Evolutionary conservation across 1,140 invertebrate genomes (phyloP).

Genomic region (Archegozetes longisetosus): DNA sequence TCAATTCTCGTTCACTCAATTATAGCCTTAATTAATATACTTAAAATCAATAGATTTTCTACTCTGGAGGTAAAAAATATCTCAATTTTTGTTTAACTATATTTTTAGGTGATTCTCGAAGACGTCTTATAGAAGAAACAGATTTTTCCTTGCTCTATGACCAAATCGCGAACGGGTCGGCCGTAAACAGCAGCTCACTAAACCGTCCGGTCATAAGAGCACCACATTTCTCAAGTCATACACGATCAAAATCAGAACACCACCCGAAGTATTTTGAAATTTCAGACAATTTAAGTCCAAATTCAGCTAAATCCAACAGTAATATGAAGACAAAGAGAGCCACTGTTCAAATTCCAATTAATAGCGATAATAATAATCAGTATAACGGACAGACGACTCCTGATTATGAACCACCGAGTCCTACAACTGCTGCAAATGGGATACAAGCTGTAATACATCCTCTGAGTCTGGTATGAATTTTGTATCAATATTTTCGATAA

Average conservation of each 20-base stretch:
- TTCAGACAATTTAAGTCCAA: background rate
- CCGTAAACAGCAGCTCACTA: background rate
- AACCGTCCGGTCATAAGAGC: background rate
- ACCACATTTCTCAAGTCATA: slow-evolving; percentile 12
- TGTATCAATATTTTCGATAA: too few relatives aligned
- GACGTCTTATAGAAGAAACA: background rate
- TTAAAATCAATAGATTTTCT: too few relatives aligned
- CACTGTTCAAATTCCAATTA: slow-evolving; percentile 37
- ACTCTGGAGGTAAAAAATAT: too few relatives aligned
- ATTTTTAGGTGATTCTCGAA: too few relatives aligned
- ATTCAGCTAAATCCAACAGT: background rate
- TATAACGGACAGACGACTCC: slow-evolving; percentile 61
- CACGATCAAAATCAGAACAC: background rate
- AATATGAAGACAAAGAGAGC: slow-evolving; percentile 10
- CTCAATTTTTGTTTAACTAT: too few relatives aligned
- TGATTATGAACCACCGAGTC: slow-evolving; percentile 83
- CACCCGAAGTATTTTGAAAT: background rate
- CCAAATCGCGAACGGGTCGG: slow-evolving; percentile 5
- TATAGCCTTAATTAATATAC: too few relatives aligned
- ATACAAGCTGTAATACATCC: slow-evolving; percentile 80
- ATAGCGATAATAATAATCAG: slow-evolving; percentile 67
- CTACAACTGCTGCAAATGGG: slow-evolving; percentile 65
- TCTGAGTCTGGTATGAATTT: slow-evolving; percentile 55
- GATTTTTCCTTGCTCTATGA: slow-evolving; percentile 12
- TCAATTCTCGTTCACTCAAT: too few relatives aligned